These are phyloP conservation scores for Coracias cyanogaster DNA, from an alignment of 2,797 vertebrate genomes.

Conservation along the genomic window DNA sequence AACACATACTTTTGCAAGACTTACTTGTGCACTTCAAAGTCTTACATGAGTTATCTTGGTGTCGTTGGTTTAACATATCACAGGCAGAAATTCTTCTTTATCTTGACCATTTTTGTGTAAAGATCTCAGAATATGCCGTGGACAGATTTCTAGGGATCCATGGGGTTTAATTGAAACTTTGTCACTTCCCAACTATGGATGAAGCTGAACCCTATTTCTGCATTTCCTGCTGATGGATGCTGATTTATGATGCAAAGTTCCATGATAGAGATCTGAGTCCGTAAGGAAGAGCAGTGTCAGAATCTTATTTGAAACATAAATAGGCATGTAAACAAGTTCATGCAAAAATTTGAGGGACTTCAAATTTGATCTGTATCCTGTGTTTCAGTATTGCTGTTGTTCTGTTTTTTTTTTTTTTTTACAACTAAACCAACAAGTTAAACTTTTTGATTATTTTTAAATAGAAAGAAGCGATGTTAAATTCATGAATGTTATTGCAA, in stretches of 20 bases:
- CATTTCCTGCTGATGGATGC: not conserved
- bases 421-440: not conserved
- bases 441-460: not conserved
- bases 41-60: not conserved
- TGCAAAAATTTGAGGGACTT: not conserved
- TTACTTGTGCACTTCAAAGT: not conserved
- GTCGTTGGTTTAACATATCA: not conserved
- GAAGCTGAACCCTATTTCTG: not conserved
- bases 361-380: not conserved
- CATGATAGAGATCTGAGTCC: not conserved
- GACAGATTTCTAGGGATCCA: not conserved
- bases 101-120: not conserved
- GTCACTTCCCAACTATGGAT: not conserved
- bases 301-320: not conserved
- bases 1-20: not conserved
- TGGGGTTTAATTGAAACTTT: not conserved
- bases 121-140: not conserved
- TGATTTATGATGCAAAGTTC: not conserved
- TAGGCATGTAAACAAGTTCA: not conserved
- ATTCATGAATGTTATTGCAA: not conserved
- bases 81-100: not conserved
- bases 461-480: not conserved
- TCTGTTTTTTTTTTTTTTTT: too few relatives aligned
- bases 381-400: not conserved
- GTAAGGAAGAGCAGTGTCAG: not conserved